These are phyloP conservation scores for Centropus bengalensis DNA, from an alignment of 2,113 vertebrate species.

Conservation along the genomic window DNA sequence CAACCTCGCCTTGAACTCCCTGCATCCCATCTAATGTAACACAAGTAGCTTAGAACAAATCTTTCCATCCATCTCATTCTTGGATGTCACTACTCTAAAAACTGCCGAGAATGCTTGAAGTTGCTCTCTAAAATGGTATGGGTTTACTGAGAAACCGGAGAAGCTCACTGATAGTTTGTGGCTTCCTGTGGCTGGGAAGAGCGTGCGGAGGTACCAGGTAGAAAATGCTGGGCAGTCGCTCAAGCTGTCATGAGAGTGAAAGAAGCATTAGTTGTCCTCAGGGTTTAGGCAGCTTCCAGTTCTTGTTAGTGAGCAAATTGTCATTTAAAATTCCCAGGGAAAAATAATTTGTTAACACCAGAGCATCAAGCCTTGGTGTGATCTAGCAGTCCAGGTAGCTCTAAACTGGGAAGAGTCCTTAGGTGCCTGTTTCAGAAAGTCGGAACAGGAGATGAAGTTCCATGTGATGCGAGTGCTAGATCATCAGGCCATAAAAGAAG, in stretches of 20 bases:
- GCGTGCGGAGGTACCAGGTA: neutral
- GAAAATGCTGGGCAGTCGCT: neutral
- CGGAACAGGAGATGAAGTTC: neutral
- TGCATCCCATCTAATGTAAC: rapidly evolving
- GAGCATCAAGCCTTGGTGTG: neutral
- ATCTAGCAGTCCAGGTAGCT: neutral
- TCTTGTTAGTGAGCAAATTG: neutral
- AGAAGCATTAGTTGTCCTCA: neutral
- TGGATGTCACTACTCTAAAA: neutral
- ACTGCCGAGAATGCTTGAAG: neutral
- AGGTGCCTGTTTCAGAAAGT: neutral
- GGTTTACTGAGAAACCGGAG: neutral
- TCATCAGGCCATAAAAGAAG: neutral
- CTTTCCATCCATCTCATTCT: neutral
- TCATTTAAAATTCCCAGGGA: neutral
- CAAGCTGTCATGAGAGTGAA: neutral
- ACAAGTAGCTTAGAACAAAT: neutral
- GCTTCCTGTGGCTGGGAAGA: neutral
- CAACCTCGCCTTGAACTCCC: neutral
- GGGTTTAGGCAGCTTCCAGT: neutral
- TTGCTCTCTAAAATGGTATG: neutral
- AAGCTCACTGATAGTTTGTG: neutral
- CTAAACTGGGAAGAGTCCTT: neutral
- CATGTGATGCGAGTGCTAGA: rapidly evolving
- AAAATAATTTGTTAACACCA: neutral